These are phyloP conservation scores for Tenrec ecaudatus DNA, from an alignment of 2,113 vertebrate species.

Conservation along the genomic window DNA sequence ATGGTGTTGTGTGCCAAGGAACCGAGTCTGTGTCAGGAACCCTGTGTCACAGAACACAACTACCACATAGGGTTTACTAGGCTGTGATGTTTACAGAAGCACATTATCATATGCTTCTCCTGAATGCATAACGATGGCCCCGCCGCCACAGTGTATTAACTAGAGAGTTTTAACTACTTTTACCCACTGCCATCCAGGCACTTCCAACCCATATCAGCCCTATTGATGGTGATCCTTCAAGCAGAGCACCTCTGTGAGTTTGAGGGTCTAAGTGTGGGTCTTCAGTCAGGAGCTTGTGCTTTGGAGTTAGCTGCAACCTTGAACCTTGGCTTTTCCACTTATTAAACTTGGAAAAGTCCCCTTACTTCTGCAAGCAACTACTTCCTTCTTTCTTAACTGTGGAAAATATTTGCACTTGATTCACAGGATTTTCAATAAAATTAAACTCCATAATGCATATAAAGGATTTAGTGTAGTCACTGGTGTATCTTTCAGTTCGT, in stretches of 20 bases:
- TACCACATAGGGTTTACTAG: background rate
- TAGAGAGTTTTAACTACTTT: too few relatives aligned
- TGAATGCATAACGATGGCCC: too few relatives aligned
- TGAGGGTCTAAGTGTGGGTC: background rate
- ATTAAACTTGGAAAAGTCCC: background rate
- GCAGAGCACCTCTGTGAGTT: background rate
- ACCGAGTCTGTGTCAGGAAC: background rate
- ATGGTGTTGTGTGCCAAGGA: background rate
- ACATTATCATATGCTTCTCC: background rate
- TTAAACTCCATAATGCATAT: background rate
- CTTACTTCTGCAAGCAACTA: constrained; percentile 19
- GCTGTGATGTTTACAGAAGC: background rate
- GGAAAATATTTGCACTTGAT: background rate
- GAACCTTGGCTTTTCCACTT: background rate
- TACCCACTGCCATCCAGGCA: too few relatives aligned
- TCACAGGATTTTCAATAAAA: background rate
- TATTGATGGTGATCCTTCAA: background rate
- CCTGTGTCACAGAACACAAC: background rate
- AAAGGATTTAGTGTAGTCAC: background rate
- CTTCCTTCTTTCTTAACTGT: background rate
- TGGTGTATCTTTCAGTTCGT: background rate
- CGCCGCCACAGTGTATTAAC: too few relatives aligned
- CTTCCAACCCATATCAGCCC: too few relatives aligned
- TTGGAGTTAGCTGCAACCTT: background rate
- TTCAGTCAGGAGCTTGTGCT: background rate